These are phyloP conservation scores for Aix galericulata DNA, from an alignment of 2,113 vertebrate genomes.

Conservation along the genomic window DNA sequence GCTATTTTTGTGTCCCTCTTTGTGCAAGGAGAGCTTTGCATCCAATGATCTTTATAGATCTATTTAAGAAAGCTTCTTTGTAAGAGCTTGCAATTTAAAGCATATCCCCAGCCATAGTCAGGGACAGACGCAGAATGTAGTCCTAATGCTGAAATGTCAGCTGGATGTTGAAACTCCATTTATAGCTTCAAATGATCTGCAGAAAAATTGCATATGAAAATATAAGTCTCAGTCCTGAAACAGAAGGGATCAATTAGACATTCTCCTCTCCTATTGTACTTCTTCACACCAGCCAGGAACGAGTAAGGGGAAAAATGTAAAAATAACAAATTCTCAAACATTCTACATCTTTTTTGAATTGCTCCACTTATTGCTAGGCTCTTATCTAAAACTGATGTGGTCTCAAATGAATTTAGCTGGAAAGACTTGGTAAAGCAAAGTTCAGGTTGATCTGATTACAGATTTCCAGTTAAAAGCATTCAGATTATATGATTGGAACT, in stretches of 20 bases:
- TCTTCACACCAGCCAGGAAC: neutral
- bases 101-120: neutral
- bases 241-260: neutral
- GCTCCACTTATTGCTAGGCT: neutral
- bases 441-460: neutral
- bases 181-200: neutral
- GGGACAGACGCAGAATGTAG: neutral
- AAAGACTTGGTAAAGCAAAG: neutral
- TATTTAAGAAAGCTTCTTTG: neutral
- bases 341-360: neutral
- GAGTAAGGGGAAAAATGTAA: neutral
- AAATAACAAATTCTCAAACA: neutral
- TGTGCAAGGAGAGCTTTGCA: neutral
- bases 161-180: neutral
- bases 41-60: neutral
- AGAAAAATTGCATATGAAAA: neutral
- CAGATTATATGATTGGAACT: neutral
- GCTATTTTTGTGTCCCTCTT: neutral
- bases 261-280: rapidly evolving
- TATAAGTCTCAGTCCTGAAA: neutral
- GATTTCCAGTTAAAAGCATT: neutral
- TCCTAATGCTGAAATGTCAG: neutral
- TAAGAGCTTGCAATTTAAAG: neutral
- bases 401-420: neutral
- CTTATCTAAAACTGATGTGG: neutral